Conservation (phyloP, 2,797 vertebrate species). For the Phrynocephalus forsythii region DNA sequence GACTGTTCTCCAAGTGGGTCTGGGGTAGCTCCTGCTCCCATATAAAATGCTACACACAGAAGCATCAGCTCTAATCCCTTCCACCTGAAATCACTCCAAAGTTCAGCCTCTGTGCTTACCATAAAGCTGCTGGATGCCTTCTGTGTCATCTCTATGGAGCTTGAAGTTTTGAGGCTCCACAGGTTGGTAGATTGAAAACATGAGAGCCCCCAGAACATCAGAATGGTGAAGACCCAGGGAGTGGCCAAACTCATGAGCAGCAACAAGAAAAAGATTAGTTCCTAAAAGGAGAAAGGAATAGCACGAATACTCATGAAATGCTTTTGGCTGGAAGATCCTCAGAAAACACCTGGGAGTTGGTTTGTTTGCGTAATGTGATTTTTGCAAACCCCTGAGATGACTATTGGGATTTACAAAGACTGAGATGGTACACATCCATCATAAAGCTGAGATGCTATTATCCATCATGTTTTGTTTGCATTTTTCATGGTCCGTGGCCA, state of each 20-base stretch:
- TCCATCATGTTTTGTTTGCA: background rate
- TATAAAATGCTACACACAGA: background rate
- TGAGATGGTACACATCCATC: too few species aligned
- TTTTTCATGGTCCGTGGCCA: background rate
- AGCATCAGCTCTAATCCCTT: too few species aligned
- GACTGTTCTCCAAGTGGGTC: background rate
- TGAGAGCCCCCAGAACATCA: conserved; percentile 73
- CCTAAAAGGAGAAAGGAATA: conserved; percentile 66
- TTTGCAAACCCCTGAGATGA: background rate
- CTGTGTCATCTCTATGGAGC: conserved; percentile 80
- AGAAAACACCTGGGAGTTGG: background rate
- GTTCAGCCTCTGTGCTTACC: conserved; percentile 72
- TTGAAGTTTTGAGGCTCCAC: conserved; percentile 55
- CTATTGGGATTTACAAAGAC: too few species aligned
- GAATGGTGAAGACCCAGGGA: conserved; percentile 85
- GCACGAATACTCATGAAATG: background rate
- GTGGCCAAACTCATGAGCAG: conserved; percentile 87
- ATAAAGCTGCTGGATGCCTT: conserved; percentile 84
- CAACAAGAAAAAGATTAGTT: conserved; percentile 82
- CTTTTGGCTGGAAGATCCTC: background rate
- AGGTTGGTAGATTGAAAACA: conserved; percentile 78
- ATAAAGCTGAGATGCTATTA: background rate
- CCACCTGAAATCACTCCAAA: background rate
- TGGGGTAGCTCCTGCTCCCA: too few species aligned
- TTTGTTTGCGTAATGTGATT: background rate